A percentile compares a stretch with the other conserved stretches of the same genome.
Conservation (phyloP, 2,113 vertebrate species). For the Promerops cafer region DNA sequence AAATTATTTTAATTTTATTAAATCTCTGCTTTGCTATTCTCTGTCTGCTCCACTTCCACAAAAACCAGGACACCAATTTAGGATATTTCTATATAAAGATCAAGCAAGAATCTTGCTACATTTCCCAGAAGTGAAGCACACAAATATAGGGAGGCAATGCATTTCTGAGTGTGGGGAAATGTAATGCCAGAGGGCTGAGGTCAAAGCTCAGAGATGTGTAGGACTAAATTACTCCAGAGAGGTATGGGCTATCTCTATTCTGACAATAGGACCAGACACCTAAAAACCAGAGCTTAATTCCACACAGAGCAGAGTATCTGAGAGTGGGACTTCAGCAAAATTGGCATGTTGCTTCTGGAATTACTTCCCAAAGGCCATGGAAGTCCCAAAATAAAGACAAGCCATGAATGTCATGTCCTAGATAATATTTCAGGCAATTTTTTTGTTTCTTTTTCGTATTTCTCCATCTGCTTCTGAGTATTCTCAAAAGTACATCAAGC, state of each 20-base stretch:
- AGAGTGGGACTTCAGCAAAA: not conserved
- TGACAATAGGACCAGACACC: not conserved
- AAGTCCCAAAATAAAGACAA: not conserved
- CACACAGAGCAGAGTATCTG: not conserved
- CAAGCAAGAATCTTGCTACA: not conserved
- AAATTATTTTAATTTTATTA: not conserved
- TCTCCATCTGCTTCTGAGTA: not conserved
- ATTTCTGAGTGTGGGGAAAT: not conserved
- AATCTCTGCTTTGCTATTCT: not conserved
- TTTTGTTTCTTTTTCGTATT: not conserved
- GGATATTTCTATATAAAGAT: slow-evolving; percentile 8
- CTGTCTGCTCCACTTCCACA: not conserved
- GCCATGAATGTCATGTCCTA: not conserved
- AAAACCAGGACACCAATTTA: not conserved
- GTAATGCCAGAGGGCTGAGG: not conserved
- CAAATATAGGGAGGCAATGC: not conserved
- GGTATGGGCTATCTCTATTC: not conserved
- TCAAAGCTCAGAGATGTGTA: slow-evolving; percentile 15
- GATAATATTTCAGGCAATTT: not conserved
- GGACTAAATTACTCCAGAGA: not conserved
- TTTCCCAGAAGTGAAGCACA: slow-evolving; percentile 13
- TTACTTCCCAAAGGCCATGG: not conserved
- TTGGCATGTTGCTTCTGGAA: not conserved
- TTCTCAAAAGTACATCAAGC: not conserved
- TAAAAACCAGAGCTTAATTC: not conserved